Evolutionary conservation across 2,797 vertebrate genomes (phyloP).

Genomic region (Muscicapa striata): DNA sequence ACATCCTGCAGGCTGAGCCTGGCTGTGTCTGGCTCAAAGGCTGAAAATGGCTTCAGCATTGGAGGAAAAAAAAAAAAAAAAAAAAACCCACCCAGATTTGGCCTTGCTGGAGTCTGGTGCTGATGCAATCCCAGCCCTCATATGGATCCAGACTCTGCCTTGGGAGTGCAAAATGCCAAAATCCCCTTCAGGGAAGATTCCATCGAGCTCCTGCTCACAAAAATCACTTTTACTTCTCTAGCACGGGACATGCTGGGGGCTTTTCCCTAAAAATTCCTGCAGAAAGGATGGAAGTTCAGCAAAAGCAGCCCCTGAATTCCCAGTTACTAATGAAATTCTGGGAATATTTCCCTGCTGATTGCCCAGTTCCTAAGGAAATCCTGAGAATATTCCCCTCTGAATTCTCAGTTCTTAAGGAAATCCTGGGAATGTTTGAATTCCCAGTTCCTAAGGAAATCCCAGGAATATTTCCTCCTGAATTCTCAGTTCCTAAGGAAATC

Average conservation of each 20-base stretch:
- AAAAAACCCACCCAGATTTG: not conserved
- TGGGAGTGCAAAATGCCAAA: slow-evolving; percentile 39
- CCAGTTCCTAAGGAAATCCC: no score
- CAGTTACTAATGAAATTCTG: no score
- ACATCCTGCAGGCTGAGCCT: not conserved
- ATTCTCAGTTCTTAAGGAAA: not conserved
- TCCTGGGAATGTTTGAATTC: no score
- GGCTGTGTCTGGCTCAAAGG: not conserved
- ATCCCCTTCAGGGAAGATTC: slow-evolving; percentile 24
- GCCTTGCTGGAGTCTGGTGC: not conserved
- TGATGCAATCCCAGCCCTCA: not conserved
- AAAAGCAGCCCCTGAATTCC: not conserved
- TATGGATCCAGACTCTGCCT: not conserved
- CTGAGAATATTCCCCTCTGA: not conserved
- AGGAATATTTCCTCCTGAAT: not conserved
- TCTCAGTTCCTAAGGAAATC: not conserved
- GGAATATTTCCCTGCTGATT: not conserved
- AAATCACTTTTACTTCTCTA: not conserved
- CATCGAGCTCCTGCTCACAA: not conserved
- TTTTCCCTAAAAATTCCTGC: not conserved
- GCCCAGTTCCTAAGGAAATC: not conserved
- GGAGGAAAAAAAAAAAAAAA: not conserved
- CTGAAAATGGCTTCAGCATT: slow-evolving; percentile 1
- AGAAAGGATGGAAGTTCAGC: not conserved
- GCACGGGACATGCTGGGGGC: not conserved